Conservation (phyloP, 2,888 invertebrate genomes). For the Mactromeris polynyma region DNA sequence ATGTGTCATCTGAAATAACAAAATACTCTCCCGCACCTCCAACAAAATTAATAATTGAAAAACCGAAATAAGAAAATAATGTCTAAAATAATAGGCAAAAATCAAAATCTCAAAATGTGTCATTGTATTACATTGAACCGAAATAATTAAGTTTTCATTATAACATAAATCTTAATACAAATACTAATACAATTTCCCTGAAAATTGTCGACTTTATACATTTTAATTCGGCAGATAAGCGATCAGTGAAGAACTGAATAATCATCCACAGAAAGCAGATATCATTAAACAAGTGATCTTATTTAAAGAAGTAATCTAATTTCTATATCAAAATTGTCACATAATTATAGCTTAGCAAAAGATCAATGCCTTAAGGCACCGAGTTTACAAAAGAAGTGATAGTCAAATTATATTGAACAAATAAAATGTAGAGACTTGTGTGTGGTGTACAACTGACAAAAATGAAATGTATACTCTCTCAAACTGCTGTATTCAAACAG, state of each 20-base stretch:
- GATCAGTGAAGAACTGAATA: background rate
- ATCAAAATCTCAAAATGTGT: background rate
- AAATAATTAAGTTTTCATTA: background rate
- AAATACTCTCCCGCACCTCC: no score
- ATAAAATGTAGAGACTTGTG: background rate
- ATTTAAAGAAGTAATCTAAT: slow-evolving; percentile 35
- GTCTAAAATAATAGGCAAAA: background rate
- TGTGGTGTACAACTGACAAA: background rate
- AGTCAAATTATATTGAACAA: slow-evolving; percentile 22
- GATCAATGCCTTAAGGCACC: slow-evolving; percentile 31
- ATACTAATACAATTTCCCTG: background rate
- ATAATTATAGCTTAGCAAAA: slow-evolving; percentile 39
- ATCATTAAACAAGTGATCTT: slow-evolving; percentile 10
- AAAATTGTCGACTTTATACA: background rate
- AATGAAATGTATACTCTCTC: slow-evolving; percentile 3
- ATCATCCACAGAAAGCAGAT: background rate
- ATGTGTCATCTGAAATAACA: no score
- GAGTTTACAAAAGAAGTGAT: slow-evolving; percentile 16
- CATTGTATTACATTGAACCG: background rate
- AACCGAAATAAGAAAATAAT: background rate
- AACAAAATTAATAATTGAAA: no score
- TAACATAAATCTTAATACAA: background rate
- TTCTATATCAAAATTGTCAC: slow-evolving; percentile 40
- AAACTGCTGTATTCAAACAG: background rate
- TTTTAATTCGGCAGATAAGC: background rate